Conservation (phyloP, 2,797 vertebrate species). For the Columba guinea region DNA sequence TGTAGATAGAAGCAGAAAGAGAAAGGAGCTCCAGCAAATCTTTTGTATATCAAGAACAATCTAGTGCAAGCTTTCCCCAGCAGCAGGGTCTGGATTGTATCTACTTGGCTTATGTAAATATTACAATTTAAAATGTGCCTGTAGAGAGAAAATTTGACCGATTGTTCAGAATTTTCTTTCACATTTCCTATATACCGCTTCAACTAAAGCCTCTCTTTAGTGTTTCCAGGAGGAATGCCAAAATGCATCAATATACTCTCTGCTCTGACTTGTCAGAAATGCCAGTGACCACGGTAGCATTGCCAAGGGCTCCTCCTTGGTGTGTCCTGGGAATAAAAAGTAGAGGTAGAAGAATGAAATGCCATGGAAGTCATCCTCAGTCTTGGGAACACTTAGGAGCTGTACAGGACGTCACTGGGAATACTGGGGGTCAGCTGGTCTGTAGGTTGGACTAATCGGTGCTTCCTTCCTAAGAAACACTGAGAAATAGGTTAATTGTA, state of each 20-base stretch:
- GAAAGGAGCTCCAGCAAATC: not conserved
- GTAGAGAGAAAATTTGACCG: not conserved
- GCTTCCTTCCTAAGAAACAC: not conserved
- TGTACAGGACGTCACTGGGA: not conserved
- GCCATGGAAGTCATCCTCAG: not conserved
- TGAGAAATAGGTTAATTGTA: not conserved
- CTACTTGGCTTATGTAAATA: not conserved
- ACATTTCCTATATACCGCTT: not conserved
- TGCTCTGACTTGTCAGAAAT: not conserved
- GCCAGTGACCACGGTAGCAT: not conserved
- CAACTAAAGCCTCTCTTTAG: not conserved
- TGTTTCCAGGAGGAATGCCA: not conserved
- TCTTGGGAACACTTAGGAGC: not conserved
- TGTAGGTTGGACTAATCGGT: not conserved
- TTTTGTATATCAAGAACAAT: not conserved
- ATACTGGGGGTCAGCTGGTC: not conserved
- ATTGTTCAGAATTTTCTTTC: not conserved
- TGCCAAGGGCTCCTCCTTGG: not conserved
- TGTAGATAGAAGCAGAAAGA: not conserved
- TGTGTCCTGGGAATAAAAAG: not conserved
- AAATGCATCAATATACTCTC: not conserved
- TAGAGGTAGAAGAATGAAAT: not conserved
- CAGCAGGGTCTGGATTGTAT: not conserved
- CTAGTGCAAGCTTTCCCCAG: not conserved
- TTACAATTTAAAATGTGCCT: not conserved